Evolutionary conservation across 2,797 vertebrate species (phyloP).

Genomic region (Muscicapa comitata): DNA sequence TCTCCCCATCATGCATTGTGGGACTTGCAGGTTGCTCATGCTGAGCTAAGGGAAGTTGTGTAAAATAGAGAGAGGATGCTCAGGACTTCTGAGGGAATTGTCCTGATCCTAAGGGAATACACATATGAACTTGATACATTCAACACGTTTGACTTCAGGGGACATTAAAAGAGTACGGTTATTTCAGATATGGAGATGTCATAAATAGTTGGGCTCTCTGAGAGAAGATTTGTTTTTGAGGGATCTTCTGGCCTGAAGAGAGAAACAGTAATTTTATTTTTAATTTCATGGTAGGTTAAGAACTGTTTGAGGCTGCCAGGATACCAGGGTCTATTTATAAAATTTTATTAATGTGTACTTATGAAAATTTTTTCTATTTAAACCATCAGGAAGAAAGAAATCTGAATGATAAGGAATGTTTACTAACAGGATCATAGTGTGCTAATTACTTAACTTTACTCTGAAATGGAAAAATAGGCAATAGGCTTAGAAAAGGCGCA

Average conservation of each 20-base stretch:
- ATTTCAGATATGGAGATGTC: background rate
- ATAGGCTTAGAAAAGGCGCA: background rate
- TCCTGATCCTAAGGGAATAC: background rate
- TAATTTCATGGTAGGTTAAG: background rate
- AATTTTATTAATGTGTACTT: background rate
- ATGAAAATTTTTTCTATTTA: background rate
- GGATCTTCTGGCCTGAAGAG: background rate
- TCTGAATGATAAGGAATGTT: background rate
- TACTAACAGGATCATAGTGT: background rate
- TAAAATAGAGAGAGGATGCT: background rate
- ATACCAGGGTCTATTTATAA: background rate
- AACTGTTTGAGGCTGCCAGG: background rate
- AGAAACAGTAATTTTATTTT: background rate
- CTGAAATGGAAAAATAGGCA: background rate
- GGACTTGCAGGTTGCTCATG: background rate
- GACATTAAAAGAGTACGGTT: background rate
- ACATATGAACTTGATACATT: background rate
- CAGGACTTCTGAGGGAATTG: background rate
- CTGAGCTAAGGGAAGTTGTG: background rate
- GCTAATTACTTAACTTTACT: background rate
- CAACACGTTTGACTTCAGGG: background rate
- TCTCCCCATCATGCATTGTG: background rate
- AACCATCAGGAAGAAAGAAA: background rate
- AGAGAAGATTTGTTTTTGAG: background rate
- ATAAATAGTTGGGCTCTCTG: background rate